These are phyloP conservation scores for Echeneis naucrates DNA, from an alignment of 2,797 vertebrate species.

Conservation along the genomic window DNA sequence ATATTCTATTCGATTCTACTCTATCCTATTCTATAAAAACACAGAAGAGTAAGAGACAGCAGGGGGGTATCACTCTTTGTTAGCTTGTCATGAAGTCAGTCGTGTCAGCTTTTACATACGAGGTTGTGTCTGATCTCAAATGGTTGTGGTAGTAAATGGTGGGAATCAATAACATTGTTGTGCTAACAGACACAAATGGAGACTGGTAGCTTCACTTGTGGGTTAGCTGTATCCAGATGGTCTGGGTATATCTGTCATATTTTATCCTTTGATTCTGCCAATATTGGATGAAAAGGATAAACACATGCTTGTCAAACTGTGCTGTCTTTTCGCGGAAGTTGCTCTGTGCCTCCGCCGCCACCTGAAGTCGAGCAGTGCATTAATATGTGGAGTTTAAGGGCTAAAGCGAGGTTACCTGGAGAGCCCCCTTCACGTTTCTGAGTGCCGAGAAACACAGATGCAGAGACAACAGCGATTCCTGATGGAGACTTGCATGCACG, in stretches of 20 bases:
- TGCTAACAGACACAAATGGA: constrained; percentile 56
- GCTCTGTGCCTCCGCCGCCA: constrained; percentile 42
- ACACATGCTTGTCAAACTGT: constrained; percentile 49
- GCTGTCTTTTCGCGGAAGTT: constrained; percentile 54
- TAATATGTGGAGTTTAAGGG: constrained; percentile 52
- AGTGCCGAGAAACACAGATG: constrained; percentile 22
- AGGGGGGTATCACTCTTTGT: constrained; percentile 57
- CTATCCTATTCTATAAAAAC: constrained; percentile 14
- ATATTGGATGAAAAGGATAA: constrained; percentile 57
- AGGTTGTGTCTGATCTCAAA: constrained; percentile 60
- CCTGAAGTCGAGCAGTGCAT: constrained; percentile 38
- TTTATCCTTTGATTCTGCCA: constrained; percentile 50
- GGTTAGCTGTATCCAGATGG: constrained; percentile 55
- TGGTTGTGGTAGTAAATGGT: constrained; percentile 54
- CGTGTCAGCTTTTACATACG: constrained; percentile 62
- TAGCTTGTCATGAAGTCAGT: constrained; percentile 62
- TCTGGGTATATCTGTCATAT: constrained; percentile 52
- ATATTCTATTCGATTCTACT: constrained; percentile 1
- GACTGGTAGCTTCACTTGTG: constrained; percentile 41
- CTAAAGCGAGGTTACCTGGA: constrained; percentile 46
- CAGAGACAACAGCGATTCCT: constrained; percentile 12
- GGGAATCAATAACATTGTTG: constrained; percentile 67
- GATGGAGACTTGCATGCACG: constrained; percentile 43
- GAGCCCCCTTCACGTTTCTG: constrained; percentile 42
- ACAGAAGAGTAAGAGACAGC: constrained; percentile 43